Conservation (phyloP, 2,888 invertebrate genomes). For the Mechanitis mazaeus region DNA sequence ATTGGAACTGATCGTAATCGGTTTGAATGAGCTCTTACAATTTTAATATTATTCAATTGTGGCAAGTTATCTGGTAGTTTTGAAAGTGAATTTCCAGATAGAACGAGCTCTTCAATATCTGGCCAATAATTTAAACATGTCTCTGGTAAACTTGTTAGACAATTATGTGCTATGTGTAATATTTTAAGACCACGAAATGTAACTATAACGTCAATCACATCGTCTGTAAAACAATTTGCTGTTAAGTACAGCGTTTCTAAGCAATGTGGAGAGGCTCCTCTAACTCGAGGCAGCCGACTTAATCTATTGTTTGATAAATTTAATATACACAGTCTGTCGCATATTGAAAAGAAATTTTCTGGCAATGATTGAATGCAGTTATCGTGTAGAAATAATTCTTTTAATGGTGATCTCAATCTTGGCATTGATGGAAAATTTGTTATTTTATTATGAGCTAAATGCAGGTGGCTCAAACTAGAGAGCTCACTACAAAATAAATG, state of each 20-base stretch:
- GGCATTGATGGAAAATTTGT: slow-evolving; percentile 84
- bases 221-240: slow-evolving; percentile 85
- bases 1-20: slow-evolving; percentile 84
- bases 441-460: slow-evolving; percentile 86
- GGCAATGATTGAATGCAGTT: slow-evolving; percentile 86
- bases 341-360: slow-evolving; percentile 84
- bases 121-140: slow-evolving; percentile 85
- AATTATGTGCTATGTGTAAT: slow-evolving; percentile 87
- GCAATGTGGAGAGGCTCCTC: slow-evolving; percentile 77
- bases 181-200: slow-evolving; percentile 80
- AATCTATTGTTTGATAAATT: slow-evolving; percentile 89
- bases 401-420: slow-evolving; percentile 78
- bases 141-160: slow-evolving; percentile 83
- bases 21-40: slow-evolving; percentile 89
- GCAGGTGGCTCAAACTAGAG: slow-evolving; percentile 82
- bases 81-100: slow-evolving; percentile 88
- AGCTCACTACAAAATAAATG: slow-evolving; percentile 85
- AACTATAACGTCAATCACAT: slow-evolving; percentile 80
- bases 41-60: slow-evolving; percentile 81
- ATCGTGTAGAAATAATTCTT: slow-evolving; percentile 85
- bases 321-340: slow-evolving; percentile 79
- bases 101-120: slow-evolving; percentile 86
- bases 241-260: slow-evolving; percentile 84
- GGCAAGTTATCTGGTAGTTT: slow-evolving; percentile 86
- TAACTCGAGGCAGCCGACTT: slow-evolving; percentile 80